phyloP scores from a whole-genome alignment of 23 tunicate genomes.

The Styela plicata region DNA sequence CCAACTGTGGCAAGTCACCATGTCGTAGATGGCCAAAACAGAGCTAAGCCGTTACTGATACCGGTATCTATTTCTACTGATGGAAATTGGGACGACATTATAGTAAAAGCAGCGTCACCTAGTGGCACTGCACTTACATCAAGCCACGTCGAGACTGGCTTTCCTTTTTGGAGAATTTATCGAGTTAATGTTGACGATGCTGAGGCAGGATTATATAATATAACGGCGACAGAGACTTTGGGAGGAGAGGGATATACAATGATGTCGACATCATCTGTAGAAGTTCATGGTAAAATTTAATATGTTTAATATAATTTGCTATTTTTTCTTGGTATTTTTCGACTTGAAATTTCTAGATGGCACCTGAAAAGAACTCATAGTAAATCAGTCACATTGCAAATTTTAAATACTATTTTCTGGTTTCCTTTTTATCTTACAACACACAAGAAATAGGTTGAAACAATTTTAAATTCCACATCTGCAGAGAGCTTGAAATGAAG shows the following conservation, averaged over 20 bases:
- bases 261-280: neutral
- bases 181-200: neutral
- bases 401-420: too few species aligned
- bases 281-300: conserved; percentile 20
- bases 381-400: too few species aligned
- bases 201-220: neutral
- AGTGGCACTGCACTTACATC: neutral
- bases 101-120: neutral
- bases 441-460: too few species aligned
- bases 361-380: too few species aligned
- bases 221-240: conserved; percentile 7
- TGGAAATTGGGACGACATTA: conserved; percentile 13
- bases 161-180: conserved; percentile 18
- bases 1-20: neutral
- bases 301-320: too few species aligned
- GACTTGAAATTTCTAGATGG: too few species aligned
- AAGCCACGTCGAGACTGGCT: neutral
- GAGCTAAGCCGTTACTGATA: neutral
- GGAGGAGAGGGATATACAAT: neutral
- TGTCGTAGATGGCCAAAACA: conserved; percentile 3
- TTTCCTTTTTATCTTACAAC: too few species aligned
- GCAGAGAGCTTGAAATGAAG: too few species aligned
- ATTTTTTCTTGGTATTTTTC: too few species aligned
- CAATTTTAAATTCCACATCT: too few species aligned
- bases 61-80: conserved; percentile 13